Base-by-base conservation (phyloP, 2,888 invertebrate genomes). In the Eudasyphora cyanicolor region DNA sequence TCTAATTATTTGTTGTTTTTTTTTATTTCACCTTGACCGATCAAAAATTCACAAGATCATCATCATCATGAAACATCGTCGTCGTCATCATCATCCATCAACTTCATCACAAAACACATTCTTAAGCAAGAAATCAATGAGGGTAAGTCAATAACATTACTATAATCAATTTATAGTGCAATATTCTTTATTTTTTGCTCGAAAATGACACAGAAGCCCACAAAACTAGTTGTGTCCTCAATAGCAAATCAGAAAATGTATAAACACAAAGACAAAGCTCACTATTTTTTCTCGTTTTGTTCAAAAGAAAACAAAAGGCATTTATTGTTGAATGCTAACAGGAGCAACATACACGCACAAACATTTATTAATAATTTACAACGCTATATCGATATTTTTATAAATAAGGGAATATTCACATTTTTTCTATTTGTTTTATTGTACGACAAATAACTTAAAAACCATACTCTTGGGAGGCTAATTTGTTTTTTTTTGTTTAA, bases 251-350 rank as follows among this genome's bases (percentile, higher is more conserved):
- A 21, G 0, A 51, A 42, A 29, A 27, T 35, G 38, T 17, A 74
- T n/a, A 24, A 74, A 4, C 1, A 45, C 4, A 35, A 54, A 60
- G 32, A 42, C 7, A 62, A 67, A 12, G 38, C 17, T n/a, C n/a
- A 49, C 49, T 49, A 17, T 10, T 49, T 49, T 17, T 49, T 49
- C 49, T n/a, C 17, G 45, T 75, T 78, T 29, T 75, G 70, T 75
- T 75, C 70, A 49, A 54, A 76, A 79, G 64, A 78, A 77, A 76
- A 79, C 76, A 79, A 79, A 64, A 62, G 75, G 17, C 76, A 51
- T 76, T 79, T 82, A 76, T 82, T n/a, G n/a, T n/a, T 79, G 38
- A 82, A 62, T 74, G 76, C 70, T 75, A 70, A 70, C 51, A 77
- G 17, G 10, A 32, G 19, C 2, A 35, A 64, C 35, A 78, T 54